Base-by-base conservation (phyloP, 37 sponge, comb jelly and placozoan species). In the Tethya wilhelma region DNA sequence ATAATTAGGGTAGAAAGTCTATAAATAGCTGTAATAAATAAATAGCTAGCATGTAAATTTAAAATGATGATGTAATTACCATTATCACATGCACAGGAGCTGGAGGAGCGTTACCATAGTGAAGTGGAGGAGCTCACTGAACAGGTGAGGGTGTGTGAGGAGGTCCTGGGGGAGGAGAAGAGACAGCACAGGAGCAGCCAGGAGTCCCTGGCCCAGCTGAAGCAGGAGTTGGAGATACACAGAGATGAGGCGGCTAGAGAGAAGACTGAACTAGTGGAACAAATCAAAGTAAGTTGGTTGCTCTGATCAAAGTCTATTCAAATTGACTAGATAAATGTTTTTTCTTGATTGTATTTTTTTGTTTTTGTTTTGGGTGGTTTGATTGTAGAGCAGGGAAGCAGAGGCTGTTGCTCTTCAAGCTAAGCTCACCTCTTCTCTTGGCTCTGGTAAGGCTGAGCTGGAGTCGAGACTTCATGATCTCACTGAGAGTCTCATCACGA, bases 401-500 rank as follows among this genome's bases (percentile, higher is more conserved):
- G 81, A 79, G 68, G 20, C 74, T 1, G 32, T 31, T 4, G 25
- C 56, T 59, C 56, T 86, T 11, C 78, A 78, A 37, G 23, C 62
- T 19, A 56, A 86, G 71, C 38, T 86, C n/a, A 19, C 73, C 31
- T 30, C 44, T 43, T 46, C 63, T 8, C 32, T 59, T 28, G 38
- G 33, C 64, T 44, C 77, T 7, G 60, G 64, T 20, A 73, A 71
- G 23, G 65, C 69, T 4, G 91, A 90, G 71, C 26, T 87, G 67
- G 94, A 94, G 68, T 34, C 75, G 1, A 65, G 87, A 29, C 74
- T 94, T 31, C 84, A 80, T 12, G 83, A 86, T 39, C 83, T 94
- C 56, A 94, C 95, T 32, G 91, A 96, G 77, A 93, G 85, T 44
- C 69, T 96, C 60, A 87, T 96, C 11, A 42, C 75, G 42, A 93